Percentiles rank a stretch among this genome's conserved stretches.
phyloP scores from a whole-genome alignment of 2,888 invertebrate genomes.

The Pemphredon lugubris region DNA sequence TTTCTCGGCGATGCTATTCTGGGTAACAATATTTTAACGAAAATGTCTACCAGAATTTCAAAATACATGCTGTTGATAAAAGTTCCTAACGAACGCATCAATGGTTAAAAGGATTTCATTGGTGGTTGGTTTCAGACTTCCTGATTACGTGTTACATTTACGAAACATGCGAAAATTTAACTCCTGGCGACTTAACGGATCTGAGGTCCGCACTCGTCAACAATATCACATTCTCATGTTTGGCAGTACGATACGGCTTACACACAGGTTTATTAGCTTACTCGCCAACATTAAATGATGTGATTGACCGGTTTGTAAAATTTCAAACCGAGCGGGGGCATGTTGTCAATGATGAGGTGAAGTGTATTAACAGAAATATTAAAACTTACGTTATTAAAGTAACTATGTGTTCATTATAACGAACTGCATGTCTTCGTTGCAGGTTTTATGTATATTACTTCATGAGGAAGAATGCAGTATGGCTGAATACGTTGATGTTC shows the following conservation, averaged over 20 bases:
- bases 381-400: too few relatives aligned
- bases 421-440: too few relatives aligned
- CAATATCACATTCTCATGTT: constrained; percentile 96
- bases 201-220: constrained; percentile 97
- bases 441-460: constrained; percentile 83
- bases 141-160: constrained; percentile 93
- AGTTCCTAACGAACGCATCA: too few relatives aligned
- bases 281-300: constrained; percentile 82
- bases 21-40: constrained; percentile 38
- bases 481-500: constrained; percentile 93
- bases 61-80: too few relatives aligned
- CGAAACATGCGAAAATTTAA: constrained; percentile 86
- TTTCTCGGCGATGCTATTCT: constrained; percentile 61
- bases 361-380: constrained; percentile 1
- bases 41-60: not conserved
- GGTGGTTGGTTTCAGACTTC: constrained; percentile 90
- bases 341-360: constrained; percentile 86
- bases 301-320: constrained; percentile 85
- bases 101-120: too few relatives aligned
- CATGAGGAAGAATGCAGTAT: constrained; percentile 86
- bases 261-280: constrained; percentile 87
- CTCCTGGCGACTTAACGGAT: constrained; percentile 96
- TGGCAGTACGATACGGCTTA: constrained; percentile 92
- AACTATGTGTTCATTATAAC: too few relatives aligned
- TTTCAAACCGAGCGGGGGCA: constrained; percentile 85